A percentile compares a stretch with the other conserved stretches of the same genome.
These are phyloP conservation scores for Geotrupes spiniger DNA, from an alignment of 2,888 invertebrate species.

Conservation along the genomic window DNA sequence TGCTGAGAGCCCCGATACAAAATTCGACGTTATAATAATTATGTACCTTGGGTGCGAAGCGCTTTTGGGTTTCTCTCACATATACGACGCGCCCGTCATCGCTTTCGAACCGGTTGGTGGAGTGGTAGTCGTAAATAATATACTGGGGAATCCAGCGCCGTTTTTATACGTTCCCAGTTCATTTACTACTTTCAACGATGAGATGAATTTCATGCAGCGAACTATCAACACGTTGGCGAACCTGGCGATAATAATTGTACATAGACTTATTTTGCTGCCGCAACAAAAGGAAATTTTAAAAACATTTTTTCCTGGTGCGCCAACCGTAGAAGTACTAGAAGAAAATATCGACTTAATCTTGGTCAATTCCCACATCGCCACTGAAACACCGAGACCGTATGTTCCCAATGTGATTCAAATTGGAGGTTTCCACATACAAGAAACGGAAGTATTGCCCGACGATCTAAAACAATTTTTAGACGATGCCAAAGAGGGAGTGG, in stretches of 20 bases:
- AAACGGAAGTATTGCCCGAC: conserved; percentile 22
- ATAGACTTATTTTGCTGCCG: conserved; percentile 16
- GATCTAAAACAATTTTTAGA: conserved; percentile 29
- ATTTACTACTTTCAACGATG: conserved; percentile 32
- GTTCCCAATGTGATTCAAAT: conserved; percentile 39
- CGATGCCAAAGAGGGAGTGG: no score
- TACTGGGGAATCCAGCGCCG: conserved; percentile 39
- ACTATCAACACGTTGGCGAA: conserved; percentile 33
- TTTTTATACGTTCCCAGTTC: conserved; percentile 41
- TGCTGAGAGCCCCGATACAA: conserved; percentile 8
- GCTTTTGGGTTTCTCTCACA: conserved; percentile 28
- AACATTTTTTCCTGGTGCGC: conserved; percentile 33
- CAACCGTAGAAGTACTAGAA: conserved; percentile 30
- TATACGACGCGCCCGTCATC: conserved; percentile 42
- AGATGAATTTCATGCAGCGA: conserved; percentile 43
- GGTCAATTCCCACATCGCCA: conserved; percentile 36
- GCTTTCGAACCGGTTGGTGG: conserved; percentile 36
- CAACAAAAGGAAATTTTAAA: conserved; percentile 27
- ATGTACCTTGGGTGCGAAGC: conserved; percentile 12
- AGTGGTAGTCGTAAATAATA: conserved; percentile 32
- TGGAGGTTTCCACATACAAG: conserved; percentile 38
- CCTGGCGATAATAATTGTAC: conserved; percentile 11
- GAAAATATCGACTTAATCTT: conserved; percentile 35
- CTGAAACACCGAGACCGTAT: conserved; percentile 36
- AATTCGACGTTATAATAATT: conserved; percentile 14